Percentiles rank a stretch among this genome's conserved stretches.
Evolutionary conservation across 1,140 invertebrate genomes (phyloP).

Genomic region (Ostrea edulis): DNA sequence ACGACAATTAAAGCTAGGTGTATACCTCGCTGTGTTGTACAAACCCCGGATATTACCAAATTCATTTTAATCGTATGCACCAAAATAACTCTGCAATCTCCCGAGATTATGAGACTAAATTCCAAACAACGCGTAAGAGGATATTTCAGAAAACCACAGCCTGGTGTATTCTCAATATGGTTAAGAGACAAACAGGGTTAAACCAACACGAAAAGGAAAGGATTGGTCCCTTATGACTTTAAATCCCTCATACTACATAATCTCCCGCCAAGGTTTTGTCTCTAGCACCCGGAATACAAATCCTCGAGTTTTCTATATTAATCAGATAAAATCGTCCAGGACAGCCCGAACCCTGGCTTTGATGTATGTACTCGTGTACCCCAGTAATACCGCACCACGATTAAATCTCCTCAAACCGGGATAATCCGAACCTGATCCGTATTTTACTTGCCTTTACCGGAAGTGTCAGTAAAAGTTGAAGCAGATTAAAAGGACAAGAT

Average conservation of each 20-base stretch:
- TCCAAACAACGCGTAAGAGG: too few species aligned
- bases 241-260: background rate
- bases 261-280: background rate
- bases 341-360: background rate
- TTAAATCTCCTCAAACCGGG: background rate
- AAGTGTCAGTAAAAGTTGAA: background rate
- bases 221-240: background rate
- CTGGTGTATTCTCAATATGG: too few species aligned
- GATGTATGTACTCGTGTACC: background rate
- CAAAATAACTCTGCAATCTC: too few species aligned
- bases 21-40: too few species aligned
- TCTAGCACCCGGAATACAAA: background rate
- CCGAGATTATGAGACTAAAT: too few species aligned
- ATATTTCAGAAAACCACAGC: too few species aligned
- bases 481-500: conserved; percentile 5
- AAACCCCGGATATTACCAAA: too few species aligned
- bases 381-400: background rate
- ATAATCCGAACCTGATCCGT: background rate
- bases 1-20: too few species aligned
- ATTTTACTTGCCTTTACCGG: background rate
- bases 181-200: background rate
- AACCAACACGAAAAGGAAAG: background rate
- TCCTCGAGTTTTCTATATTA: background rate
- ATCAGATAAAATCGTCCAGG: background rate
- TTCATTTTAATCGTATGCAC: too few species aligned